Percentiles rank a stretch among this genome's conserved stretches.
Conservation (phyloP, 2,888 invertebrate species). For the Lasioglossum figueresi region DNA sequence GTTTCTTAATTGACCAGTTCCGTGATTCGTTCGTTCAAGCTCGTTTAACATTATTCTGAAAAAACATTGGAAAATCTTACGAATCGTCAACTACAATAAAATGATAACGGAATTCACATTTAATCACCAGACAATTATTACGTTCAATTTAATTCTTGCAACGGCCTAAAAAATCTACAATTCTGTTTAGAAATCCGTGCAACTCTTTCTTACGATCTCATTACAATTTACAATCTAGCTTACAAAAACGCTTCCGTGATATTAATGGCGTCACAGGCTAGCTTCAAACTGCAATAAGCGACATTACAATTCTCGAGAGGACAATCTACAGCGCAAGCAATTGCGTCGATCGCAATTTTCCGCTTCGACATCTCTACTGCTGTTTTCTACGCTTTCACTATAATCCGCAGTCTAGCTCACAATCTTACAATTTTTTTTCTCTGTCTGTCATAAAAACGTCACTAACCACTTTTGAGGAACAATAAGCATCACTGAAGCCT, state of each 20-base stretch:
- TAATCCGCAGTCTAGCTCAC: not conserved
- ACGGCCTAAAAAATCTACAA: not conserved
- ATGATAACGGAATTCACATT: not conserved
- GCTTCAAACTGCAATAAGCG: not conserved
- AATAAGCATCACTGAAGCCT: not conserved
- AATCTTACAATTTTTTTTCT: not conserved
- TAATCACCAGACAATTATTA: not conserved
- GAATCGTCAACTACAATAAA: not conserved
- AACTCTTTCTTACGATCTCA: not conserved
- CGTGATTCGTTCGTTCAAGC: not conserved
- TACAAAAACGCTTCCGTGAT: not conserved
- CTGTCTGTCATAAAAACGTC: not conserved
- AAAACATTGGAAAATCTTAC: not conserved
- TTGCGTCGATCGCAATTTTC: not conserved
- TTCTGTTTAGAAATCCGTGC: not conserved
- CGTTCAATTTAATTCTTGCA: not conserved
- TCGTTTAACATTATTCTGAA: not conserved
- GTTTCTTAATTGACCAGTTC: not conserved
- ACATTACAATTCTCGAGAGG: not conserved
- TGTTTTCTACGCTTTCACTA: not conserved
- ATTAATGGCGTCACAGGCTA: not conserved
- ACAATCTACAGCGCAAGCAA: not conserved
- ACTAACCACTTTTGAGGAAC: not conserved
- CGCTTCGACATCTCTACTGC: not conserved
- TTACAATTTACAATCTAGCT: not conserved